Evolutionary conservation across 2,797 vertebrate genomes (phyloP), one percentile per base, ranked within the genome.

Genomic region (Thalassophryne amazonica): DNA sequence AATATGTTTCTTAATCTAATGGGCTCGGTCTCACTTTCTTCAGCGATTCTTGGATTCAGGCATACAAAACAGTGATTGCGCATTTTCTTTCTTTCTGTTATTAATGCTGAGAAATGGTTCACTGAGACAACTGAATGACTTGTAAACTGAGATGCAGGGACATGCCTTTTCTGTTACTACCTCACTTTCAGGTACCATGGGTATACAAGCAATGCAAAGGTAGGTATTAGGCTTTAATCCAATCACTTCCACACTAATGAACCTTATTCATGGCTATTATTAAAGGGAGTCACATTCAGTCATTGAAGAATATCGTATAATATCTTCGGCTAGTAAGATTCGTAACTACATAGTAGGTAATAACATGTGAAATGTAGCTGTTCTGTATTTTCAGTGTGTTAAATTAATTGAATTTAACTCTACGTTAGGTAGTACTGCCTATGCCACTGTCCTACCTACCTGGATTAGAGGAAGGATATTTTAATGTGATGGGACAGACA

Each of bases 211-310:
- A 40, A n/a, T 59, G 69, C 34, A 56, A 41, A 66, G 46, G 49
- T 55, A 53, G 59, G 40, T 62, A 57, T 67, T 57, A 37, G 55
- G 41, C 46, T 67, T 27, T 53, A 70, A 81, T 78, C 45, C 67
- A 52, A 51, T 53, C 27, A 59, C 46, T 77, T 76, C 46, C 61
- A 69, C 49, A 22, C 36, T 20, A 47, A 59, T 51, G 38, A 41
- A 60, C 61, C 24, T 57, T 51, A 58, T 43, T 69, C 43, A 64
- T 23, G 25, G 23, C 48, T 58, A 45, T 57, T 38, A 36, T 38
- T 33, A 20, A 45, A 55, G 15, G 13, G 28, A 51, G 33, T 42
- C 31, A 50, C 21, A 28, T 19, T 18, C 20, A n/a, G n/a, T n/a
- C n/a, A n/a, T n/a, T n/a, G n/a, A n/a, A n/a, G n/a, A n/a, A n/a